Evolutionary conservation across 2,113 vertebrate species (phyloP).

Genomic region (Tylochromis polylepis): DNA sequence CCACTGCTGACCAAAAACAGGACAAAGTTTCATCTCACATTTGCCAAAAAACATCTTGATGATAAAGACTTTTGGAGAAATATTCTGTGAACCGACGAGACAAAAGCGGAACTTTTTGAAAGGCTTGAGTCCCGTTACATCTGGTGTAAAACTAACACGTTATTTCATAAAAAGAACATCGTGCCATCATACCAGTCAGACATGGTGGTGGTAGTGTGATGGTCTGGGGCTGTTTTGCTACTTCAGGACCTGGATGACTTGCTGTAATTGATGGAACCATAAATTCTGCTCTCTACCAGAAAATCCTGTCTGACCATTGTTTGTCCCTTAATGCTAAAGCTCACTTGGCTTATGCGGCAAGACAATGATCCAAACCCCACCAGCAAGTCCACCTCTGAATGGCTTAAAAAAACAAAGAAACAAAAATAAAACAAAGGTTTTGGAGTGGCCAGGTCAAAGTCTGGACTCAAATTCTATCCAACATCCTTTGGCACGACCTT

Average conservation of each 20-base stretch:
- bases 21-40: background rate
- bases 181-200: background rate
- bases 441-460: background rate
- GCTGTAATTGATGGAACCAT: background rate
- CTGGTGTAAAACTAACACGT: background rate
- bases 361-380: background rate
- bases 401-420: background rate
- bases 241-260: background rate
- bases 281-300: background rate
- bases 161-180: background rate
- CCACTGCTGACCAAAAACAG: background rate
- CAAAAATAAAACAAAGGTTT: background rate
- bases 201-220: background rate
- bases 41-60: background rate
- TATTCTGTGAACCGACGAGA: background rate
- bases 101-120: background rate
- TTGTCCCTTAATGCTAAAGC: background rate
- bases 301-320: background rate
- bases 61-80: background rate
- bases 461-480: background rate
- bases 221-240: background rate
- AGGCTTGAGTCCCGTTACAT: background rate
- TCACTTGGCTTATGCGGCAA: background rate
- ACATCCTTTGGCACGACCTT: background rate
- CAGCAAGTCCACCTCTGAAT: no score